Evolutionary conservation across 2,113 vertebrate species (phyloP), one percentile per base, ranked within the genome.

Genomic region (Isurus oxyrinchus): DNA sequence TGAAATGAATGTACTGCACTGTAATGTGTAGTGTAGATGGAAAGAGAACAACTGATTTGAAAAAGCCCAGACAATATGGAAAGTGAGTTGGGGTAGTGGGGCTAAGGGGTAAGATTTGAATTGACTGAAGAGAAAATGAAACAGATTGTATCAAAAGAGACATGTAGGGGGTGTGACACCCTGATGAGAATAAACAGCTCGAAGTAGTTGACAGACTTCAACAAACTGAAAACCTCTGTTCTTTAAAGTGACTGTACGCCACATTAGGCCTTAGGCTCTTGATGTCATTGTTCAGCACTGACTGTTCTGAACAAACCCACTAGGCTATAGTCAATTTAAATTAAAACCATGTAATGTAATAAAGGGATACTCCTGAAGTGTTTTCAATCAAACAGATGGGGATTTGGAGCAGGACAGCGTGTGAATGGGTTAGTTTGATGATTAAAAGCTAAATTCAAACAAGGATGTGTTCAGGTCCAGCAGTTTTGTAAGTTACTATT

Each of bases 141-240:
- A 98, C 98, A 98, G 98, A 99, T 99, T 99, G 99, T 99, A 98
- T 99, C 98, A 99, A 99, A 98, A 99, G 98, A 98, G 97, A 95
- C 98, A 98, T 98, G 98, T 98, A 98, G 99, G 99, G 99, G 99
- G 99, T 99, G 99, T 98, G 98, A 98, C 98, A 97, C 98, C 99
- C 98, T 99, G 98, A 98, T 98, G 99, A 98, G 99, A 98, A 98
- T 95, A 98, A 98, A 99, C 99, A 98, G 98, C 98, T 99, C 99
- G 99, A 99, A 99, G 99, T 99, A 99, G 99, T 98, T 99, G 99
- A 99, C 99, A 99, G 99, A 98, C 98, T 98, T 99, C 98, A 99
- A 98, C 98, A 98, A 98, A 98, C 98, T 98, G 98, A 99, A 99
- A 99, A 99, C 98, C 98, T 97, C 96, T 96, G 97, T 98, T 98